Percentiles rank a stretch among this genome's conserved stretches.
Evolutionary conservation across 2,113 vertebrate species (phyloP).

Genomic region (Epinephelus cyanopodus): DNA sequence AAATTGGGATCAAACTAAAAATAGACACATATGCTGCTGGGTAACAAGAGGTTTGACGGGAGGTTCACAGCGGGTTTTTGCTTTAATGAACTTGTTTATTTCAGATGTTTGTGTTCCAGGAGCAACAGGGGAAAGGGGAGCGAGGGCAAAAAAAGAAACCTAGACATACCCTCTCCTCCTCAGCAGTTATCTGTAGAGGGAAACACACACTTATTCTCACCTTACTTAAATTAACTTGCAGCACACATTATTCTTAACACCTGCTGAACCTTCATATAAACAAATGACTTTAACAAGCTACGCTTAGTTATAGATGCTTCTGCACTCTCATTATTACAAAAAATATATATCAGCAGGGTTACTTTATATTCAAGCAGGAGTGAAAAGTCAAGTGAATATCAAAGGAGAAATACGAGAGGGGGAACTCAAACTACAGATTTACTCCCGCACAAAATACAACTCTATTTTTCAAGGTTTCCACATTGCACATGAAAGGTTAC

Average conservation of each 20-base stretch:
- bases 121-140: background rate
- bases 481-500: background rate
- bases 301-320: too few relatives aligned
- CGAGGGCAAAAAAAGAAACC: background rate
- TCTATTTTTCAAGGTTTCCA: background rate
- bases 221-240: background rate
- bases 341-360: background rate
- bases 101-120: conserved; percentile 1
- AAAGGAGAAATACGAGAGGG: background rate
- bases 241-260: background rate
- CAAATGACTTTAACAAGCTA: background rate
- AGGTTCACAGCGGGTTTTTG: conserved; percentile 1
- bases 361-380: background rate
- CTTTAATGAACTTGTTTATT: background rate
- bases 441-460: background rate
- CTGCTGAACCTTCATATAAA: conserved; percentile 9
- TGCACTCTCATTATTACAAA: background rate
- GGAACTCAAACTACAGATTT: background rate
- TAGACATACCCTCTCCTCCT: conserved; percentile 84
- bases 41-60: background rate
- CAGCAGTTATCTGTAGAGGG: conserved; percentile 77
- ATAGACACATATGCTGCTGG: background rate
- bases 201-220: conserved; percentile 38
- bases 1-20: conserved; percentile 28
- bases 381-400: background rate